These are phyloP conservation scores for Elaphurus davidianus DNA, from an alignment of 2,113 vertebrate genomes.

Conservation along the genomic window DNA sequence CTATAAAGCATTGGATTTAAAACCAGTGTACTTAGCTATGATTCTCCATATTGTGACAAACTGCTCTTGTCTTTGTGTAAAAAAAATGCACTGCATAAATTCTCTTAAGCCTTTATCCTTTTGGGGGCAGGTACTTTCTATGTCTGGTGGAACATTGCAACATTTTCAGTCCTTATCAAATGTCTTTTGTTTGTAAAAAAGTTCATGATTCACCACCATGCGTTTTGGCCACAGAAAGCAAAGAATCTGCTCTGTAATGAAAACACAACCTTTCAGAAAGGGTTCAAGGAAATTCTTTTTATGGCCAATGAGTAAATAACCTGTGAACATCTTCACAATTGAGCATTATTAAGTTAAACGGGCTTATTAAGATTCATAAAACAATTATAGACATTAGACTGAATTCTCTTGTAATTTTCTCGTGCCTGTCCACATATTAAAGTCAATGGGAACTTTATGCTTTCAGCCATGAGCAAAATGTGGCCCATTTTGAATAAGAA, in stretches of 20 bases:
- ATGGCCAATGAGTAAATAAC: slow-evolving; percentile 60
- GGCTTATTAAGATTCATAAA: slow-evolving; percentile 68
- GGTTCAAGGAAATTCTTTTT: slow-evolving; percentile 46
- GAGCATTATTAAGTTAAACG: slow-evolving; percentile 55
- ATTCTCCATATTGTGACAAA: slow-evolving; percentile 68
- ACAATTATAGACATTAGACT: slow-evolving; percentile 56
- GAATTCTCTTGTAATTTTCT: slow-evolving; percentile 52
- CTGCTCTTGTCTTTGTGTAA: slow-evolving; percentile 47
- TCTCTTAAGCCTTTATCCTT: slow-evolving; percentile 45
- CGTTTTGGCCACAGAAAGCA: not conserved
- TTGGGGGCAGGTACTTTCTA: slow-evolving; percentile 6
- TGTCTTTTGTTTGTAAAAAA: not conserved
- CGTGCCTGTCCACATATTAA: slow-evolving; percentile 37
- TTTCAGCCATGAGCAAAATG: slow-evolving; percentile 49
- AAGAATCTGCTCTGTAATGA: slow-evolving; percentile 29
- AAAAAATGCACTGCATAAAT: slow-evolving; percentile 19
- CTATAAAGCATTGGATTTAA: slow-evolving; percentile 65
- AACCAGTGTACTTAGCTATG: slow-evolving; percentile 50
- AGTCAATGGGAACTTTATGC: slow-evolving; percentile 27
- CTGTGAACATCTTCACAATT: slow-evolving; percentile 21
- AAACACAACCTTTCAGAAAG: slow-evolving; percentile 20
- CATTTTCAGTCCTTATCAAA: slow-evolving; percentile 36
- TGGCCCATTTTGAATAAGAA: slow-evolving; percentile 68
- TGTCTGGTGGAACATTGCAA: slow-evolving; percentile 25
- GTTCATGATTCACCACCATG: not conserved